Percentiles rank a stretch among this genome's conserved stretches.
Conservation (phyloP, 2,113 vertebrate genomes). For the Empidonax alnorum region DNA sequence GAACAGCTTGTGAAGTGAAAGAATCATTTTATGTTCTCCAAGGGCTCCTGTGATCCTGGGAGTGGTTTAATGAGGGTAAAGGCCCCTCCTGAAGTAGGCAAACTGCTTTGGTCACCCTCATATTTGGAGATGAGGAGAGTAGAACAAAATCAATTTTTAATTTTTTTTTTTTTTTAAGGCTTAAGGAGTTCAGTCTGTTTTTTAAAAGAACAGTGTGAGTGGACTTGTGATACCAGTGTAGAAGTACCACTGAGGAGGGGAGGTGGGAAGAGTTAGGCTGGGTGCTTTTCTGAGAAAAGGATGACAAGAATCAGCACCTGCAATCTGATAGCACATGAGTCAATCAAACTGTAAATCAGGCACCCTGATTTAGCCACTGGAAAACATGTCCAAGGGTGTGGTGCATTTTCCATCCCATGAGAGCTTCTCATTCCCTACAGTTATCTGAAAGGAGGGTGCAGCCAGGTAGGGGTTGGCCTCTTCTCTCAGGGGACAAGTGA, state of each 20-base stretch:
- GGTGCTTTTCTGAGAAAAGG: not conserved
- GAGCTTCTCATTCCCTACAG: not conserved
- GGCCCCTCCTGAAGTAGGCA: not conserved
- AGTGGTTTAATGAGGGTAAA: not conserved
- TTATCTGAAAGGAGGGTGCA: not conserved
- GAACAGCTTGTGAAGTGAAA: not conserved
- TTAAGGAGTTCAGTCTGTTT: not conserved
- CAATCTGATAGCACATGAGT: not conserved
- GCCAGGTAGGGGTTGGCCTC: not conserved
- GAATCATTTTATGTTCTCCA: rapidly evolving
- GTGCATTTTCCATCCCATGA: not conserved
- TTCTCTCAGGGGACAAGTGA: not conserved
- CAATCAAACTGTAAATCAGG: not conserved
- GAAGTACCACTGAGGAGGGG: not conserved
- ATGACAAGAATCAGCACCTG: not conserved
- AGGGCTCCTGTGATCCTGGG: not conserved
- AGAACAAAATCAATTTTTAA: not conserved
- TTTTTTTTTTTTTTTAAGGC: not conserved
- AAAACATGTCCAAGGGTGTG: not conserved
- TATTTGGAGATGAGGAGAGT: not conserved
- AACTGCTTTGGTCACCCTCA: not conserved
- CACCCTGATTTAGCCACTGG: not conserved
- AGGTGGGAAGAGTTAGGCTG: not conserved
- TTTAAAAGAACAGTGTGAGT: not conserved
- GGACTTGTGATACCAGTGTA: not conserved